Evolutionary conservation across 2,113 vertebrate genomes (phyloP).

Genomic region (Oncorhynchus nerka): DNA sequence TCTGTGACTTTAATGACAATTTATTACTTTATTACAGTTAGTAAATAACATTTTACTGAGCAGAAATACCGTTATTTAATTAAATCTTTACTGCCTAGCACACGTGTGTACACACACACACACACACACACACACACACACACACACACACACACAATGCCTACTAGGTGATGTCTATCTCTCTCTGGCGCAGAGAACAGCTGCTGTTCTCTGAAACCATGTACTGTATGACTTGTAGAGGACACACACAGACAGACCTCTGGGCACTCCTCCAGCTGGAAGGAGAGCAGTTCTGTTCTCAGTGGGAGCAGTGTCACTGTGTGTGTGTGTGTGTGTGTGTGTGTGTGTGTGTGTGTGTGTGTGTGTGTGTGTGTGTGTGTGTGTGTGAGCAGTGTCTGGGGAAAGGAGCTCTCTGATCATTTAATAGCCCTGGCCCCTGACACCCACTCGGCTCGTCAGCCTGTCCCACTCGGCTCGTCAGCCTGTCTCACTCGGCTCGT

Average conservation of each 20-base stretch:
- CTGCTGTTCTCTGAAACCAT: neutral
- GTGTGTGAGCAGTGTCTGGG: slow-evolving; percentile 37
- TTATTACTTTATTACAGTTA: no score
- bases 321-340: no score
- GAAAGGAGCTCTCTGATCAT: slow-evolving; percentile 57
- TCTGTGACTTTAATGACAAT: no score
- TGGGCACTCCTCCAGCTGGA: slow-evolving; percentile 39
- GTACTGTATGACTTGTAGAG: neutral
- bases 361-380: no score
- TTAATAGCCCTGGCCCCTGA: slow-evolving; percentile 60
- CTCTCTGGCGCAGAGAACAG: neutral
- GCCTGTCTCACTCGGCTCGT: neutral
- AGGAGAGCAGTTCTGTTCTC: neutral
- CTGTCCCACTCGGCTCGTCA: neutral
- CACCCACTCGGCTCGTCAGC: slow-evolving; percentile 12
- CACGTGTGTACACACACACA: neutral
- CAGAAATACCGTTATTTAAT: no score
- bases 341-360: no score
- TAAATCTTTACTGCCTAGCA: neutral
- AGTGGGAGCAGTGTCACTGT: slow-evolving; percentile 35
- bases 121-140: neutral
- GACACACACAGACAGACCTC: slow-evolving; percentile 41
- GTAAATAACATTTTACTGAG: no score
- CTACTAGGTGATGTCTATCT: neutral
- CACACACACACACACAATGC: neutral